Evolutionary conservation across 2,113 vertebrate genomes (phyloP).

Genomic region (Eulacestoma nigropectus): DNA sequence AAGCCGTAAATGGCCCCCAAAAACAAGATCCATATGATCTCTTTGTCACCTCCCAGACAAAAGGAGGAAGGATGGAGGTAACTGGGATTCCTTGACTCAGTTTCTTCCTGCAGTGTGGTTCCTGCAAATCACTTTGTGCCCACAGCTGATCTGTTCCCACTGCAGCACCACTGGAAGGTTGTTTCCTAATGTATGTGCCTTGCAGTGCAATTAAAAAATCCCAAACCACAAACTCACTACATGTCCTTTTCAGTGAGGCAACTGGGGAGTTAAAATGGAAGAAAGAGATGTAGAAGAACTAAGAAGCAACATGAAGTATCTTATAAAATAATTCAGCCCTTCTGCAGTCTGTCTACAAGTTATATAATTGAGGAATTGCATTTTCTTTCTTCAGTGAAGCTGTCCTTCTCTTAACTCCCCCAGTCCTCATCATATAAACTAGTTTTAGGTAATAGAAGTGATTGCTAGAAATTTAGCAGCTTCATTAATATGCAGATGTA

Average conservation of each 20-base stretch:
- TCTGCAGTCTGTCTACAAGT: not conserved
- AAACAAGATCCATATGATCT: not conserved
- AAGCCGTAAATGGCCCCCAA: not conserved
- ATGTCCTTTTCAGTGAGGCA: not conserved
- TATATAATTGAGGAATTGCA: not conserved
- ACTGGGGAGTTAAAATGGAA: not conserved
- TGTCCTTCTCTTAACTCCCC: not conserved
- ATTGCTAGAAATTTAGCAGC: conserved; percentile 18
- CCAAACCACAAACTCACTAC: not conserved
- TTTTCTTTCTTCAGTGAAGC: not conserved
- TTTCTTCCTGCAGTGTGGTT: not conserved
- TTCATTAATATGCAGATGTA: conserved; percentile 50
- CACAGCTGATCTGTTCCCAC: not conserved
- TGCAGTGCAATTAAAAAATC: not conserved
- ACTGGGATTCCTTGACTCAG: not conserved
- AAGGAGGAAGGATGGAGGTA: not conserved
- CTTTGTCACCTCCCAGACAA: not conserved
- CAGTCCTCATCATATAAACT: not conserved
- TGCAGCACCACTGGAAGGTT: not conserved
- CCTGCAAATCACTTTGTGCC: not conserved
- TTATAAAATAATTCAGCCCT: not conserved
- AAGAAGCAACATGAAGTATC: not conserved
- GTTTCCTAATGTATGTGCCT: not conserved
- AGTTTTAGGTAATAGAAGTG: not conserved
- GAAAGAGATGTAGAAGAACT: not conserved